Evolutionary conservation across 53 echinoderm and acorn worm genomes (phyloP).

Genomic region (Zoroaster sp.): DNA sequence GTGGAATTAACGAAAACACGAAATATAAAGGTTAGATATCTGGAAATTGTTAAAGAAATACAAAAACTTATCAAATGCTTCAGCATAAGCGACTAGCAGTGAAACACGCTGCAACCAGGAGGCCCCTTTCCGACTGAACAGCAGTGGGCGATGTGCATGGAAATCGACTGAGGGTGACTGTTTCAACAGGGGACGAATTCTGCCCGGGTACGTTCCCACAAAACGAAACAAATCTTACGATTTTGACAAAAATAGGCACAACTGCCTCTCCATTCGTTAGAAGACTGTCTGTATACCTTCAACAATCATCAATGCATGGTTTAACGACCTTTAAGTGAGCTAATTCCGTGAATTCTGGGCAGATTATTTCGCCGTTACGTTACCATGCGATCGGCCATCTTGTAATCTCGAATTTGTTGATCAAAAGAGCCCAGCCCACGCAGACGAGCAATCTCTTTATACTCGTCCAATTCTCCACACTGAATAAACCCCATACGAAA

Average conservation of each 20-base stretch:
- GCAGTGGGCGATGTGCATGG: conserved; percentile 16
- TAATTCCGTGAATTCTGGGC: conserved; percentile 14
- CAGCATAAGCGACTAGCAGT: neutral
- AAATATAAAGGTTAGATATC: neutral
- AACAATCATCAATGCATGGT: neutral
- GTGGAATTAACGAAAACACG: conserved; percentile 14
- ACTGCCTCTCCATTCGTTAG: conserved; percentile 16
- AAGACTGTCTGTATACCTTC: neutral
- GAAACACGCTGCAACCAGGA: neutral
- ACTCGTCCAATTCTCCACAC: neutral
- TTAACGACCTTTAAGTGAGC: neutral
- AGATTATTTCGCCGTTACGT: neutral
- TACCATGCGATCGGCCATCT: conserved; percentile 24
- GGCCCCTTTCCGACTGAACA: neutral
- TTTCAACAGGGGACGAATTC: neutral
- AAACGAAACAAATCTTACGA: conserved; percentile 28
- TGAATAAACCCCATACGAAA: conserved; percentile 35
- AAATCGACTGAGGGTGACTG: neutral
- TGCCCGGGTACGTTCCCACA: neutral
- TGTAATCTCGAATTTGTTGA: neutral
- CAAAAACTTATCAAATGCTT: neutral
- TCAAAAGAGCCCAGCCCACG: conserved; percentile 13
- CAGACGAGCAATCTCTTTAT: neutral
- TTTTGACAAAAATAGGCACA: neutral
- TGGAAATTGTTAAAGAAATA: neutral